Percentiles rank a stretch among this genome's conserved stretches.
phyloP scores from a whole-genome alignment of 2,888 invertebrate species.

The Chirona hameri region DNA sequence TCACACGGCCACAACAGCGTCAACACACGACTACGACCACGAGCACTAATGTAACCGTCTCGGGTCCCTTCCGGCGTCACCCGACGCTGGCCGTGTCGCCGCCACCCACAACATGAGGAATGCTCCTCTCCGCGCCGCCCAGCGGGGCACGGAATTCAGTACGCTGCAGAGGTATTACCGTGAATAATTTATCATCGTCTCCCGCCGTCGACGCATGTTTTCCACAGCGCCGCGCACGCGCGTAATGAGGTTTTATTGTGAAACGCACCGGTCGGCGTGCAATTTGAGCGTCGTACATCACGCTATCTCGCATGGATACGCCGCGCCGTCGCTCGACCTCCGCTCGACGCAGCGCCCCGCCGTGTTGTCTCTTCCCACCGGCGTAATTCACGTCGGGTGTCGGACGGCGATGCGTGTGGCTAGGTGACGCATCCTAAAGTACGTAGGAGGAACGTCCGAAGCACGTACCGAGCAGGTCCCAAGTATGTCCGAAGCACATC shows the following conservation, averaged over 20 bases:
- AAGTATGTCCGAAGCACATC: too few species aligned
- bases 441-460: too few species aligned
- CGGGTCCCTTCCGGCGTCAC: not conserved
- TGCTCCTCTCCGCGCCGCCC: not conserved
- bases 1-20: too few species aligned
- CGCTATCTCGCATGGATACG: conserved; percentile 1
- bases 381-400: not conserved
- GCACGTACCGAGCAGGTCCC: too few species aligned
- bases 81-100: not conserved
- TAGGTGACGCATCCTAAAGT: not conserved
- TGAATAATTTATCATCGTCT: not conserved
- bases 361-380: conserved; percentile 1
- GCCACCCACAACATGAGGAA: not conserved
- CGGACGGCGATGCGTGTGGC: not conserved
- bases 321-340: too few species aligned
- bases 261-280: not conserved
- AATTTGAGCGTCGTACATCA: not conserved
- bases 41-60: too few species aligned
- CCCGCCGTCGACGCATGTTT: not conserved
- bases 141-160: not conserved
- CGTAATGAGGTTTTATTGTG: conserved; percentile 2
- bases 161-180: not conserved
- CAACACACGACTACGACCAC: too few species aligned
- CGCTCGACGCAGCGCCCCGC: not conserved
- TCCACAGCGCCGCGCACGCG: not conserved